Conservation (phyloP, 2,888 invertebrate species). For the Cerastoderma edule region DNA sequence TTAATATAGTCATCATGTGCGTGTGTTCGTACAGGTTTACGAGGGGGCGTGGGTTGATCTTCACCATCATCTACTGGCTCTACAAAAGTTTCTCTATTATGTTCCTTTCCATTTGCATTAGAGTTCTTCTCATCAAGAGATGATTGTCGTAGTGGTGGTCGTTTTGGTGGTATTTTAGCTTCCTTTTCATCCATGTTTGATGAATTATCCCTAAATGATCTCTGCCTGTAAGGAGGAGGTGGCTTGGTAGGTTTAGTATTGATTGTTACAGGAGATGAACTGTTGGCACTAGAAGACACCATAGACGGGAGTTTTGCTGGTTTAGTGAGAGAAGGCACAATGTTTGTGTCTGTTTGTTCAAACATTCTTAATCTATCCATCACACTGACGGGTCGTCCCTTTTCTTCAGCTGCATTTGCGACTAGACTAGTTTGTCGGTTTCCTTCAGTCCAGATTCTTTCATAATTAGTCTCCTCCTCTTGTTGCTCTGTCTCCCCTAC, state of each 20-base stretch:
- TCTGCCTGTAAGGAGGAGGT: constrained; percentile 37
- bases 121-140: constrained; percentile 35
- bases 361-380: constrained; percentile 67
- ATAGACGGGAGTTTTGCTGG: constrained; percentile 21
- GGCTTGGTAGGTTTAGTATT: constrained; percentile 27
- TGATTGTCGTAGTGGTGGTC: constrained; percentile 41
- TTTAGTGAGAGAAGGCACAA: constrained; percentile 23
- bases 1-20: constrained; percentile 76
- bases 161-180: constrained; percentile 27
- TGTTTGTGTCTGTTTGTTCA: constrained; percentile 40
- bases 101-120: background rate
- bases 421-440: background rate
- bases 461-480: background rate
- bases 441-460: background rate
- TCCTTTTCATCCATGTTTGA: constrained; percentile 15
- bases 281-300: background rate
- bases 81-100: constrained; percentile 24
- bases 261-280: background rate
- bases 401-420: background rate
- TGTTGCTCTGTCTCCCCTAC: background rate
- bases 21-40: constrained; percentile 75
- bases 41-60: constrained; percentile 57
- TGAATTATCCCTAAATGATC: constrained; percentile 15
- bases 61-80: constrained; percentile 12
- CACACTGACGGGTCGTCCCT: constrained; percentile 61